These are phyloP conservation scores for Heteromormyrus szaboi DNA, from an alignment of 2,797 vertebrate genomes.

Conservation along the genomic window DNA sequence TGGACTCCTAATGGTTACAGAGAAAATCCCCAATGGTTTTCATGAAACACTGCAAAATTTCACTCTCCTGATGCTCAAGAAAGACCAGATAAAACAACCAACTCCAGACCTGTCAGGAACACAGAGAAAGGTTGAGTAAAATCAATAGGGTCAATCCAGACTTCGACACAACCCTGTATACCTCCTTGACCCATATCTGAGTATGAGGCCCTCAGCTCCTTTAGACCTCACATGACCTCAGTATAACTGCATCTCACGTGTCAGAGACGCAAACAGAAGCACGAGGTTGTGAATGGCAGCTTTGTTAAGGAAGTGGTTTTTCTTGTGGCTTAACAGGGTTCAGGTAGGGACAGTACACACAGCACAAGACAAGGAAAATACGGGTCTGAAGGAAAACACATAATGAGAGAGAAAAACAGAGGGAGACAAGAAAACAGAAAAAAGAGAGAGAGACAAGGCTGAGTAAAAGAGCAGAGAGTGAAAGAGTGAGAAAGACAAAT, in stretches of 20 bases:
- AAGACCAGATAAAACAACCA: neutral
- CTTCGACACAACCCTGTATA: neutral
- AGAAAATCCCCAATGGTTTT: neutral
- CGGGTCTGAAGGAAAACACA: neutral
- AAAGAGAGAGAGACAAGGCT: neutral
- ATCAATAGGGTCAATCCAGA: neutral
- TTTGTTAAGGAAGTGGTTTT: neutral
- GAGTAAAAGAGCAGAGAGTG: constrained; percentile 17
- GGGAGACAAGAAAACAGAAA: neutral
- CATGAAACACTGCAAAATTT: neutral
- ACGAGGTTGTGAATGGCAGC: neutral
- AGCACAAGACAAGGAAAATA: neutral
- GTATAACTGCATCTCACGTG: neutral
- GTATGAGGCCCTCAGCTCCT: neutral
- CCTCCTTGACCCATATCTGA: neutral
- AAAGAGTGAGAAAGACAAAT: constrained; percentile 34
- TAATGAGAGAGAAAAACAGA: neutral
- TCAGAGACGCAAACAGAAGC: neutral
- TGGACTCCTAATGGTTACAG: neutral
- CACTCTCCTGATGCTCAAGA: neutral
- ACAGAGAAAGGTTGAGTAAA: neutral
- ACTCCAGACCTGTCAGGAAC: neutral
- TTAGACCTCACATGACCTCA: neutral
- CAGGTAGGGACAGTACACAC: neutral
- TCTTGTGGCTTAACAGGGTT: neutral